Evolutionary conservation across 2,888 invertebrate species (phyloP).

Genomic region (Heliconius charithonia): DNA sequence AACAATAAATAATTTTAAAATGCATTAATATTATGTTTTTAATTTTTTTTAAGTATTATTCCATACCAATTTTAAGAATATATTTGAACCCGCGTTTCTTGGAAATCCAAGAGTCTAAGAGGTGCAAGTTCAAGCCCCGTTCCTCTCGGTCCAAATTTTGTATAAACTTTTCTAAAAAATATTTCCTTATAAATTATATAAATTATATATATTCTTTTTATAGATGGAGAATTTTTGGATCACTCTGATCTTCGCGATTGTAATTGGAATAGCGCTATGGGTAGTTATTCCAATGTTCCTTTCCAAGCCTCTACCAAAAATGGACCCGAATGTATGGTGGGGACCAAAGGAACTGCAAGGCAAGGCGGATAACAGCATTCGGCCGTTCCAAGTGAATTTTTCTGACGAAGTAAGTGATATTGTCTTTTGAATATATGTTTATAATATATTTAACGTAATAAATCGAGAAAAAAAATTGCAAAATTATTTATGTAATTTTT

Average conservation of each 20-base stretch:
- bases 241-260: background rate
- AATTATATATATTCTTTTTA: background rate
- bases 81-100: too few relatives aligned
- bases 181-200: background rate
- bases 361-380: constrained; percentile 78
- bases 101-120: too few relatives aligned
- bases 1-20: too few relatives aligned
- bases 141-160: too few relatives aligned
- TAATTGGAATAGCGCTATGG: background rate
- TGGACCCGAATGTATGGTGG: constrained; percentile 81
- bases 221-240: background rate
- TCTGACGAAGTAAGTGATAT: constrained; percentile 76
- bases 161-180: too few relatives aligned
- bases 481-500: too few relatives aligned
- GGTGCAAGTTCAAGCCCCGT: too few relatives aligned
- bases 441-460: too few relatives aligned
- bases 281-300: background rate
- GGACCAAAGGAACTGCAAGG: constrained; percentile 73
- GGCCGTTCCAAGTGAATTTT: constrained; percentile 84
- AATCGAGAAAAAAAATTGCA: too few relatives aligned
- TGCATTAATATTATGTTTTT: too few relatives aligned
- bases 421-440: background rate
- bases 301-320: constrained; percentile 48
- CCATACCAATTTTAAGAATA: too few relatives aligned
- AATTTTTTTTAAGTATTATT: too few relatives aligned